These are phyloP conservation scores for Sisor rabdophorus DNA, from an alignment of 2,113 vertebrate species.

Conservation along the genomic window DNA sequence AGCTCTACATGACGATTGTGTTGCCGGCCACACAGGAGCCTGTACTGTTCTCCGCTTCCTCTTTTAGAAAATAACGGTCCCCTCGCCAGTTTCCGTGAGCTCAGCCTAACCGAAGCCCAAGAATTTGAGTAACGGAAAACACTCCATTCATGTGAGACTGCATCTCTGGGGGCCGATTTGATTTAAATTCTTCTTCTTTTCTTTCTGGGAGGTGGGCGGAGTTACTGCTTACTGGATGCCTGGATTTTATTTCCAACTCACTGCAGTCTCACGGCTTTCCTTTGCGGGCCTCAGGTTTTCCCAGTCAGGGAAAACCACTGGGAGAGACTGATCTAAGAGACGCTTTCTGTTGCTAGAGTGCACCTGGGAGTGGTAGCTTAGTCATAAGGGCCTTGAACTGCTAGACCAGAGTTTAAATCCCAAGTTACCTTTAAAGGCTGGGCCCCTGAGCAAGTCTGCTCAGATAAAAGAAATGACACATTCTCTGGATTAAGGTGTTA, in stretches of 20 bases:
- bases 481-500: too few species aligned
- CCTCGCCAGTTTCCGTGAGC: slow-evolving; percentile 33
- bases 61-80: slow-evolving; percentile 36
- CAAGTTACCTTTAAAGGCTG: too few species aligned
- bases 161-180: slow-evolving; percentile 6
- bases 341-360: slow-evolving; percentile 12
- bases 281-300: slow-evolving; percentile 28
- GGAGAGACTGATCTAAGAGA: slow-evolving; percentile 10
- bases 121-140: slow-evolving; percentile 49
- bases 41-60: slow-evolving; percentile 19
- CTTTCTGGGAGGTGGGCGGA: slow-evolving; percentile 6
- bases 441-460: too few species aligned
- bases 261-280: slow-evolving; percentile 10
- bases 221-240: background rate
- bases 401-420: too few species aligned
- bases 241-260: slow-evolving; percentile 14
- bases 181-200: slow-evolving; percentile 26
- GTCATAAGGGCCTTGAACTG: background rate
- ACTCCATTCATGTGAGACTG: slow-evolving; percentile 17
- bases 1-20: slow-evolving; percentile 8
- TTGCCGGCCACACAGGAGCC: background rate
- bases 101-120: slow-evolving; percentile 39
- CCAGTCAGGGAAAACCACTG: background rate
- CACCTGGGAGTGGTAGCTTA: too few species aligned
- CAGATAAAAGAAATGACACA: too few species aligned